Evolutionary conservation across 2,113 vertebrate species (phyloP), one percentile per base, ranked within the genome.

Genomic region (Aegypius monachus): DNA sequence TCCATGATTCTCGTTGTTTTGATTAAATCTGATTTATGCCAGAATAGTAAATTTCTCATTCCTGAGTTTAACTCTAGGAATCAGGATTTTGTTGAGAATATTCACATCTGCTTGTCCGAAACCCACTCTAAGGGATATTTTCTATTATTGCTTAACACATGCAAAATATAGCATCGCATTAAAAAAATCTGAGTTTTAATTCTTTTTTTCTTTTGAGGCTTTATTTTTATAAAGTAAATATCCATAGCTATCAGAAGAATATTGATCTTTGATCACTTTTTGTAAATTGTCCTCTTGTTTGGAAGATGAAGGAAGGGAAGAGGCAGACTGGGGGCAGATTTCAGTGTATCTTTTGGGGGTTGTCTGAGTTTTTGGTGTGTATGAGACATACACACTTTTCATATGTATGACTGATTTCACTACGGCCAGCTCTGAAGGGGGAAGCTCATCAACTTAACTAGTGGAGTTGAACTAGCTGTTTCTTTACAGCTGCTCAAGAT

Each of bases 321-420:
- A 40, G 36, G 38, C 34, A 62, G 42, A 22, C 4, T 66, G 9
- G 40, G 70, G 3, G 5, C 9, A 89, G 20, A 31, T 78, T 67
- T 71, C n/a, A 25, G 14, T 43, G 14, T 40, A 14, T 58, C 36
- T 70, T 73, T 62, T 34, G 61, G 13, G 21, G 4, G 2, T 55
- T 47, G 56, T 31, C 53, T 53, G 42, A 38, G 9, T 66, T 50
- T 50, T 50, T 50, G 48, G 48, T 50, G 22, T 50, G 48, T 50
- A 50, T 50, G 48, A 25, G 48, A 25, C 48, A 25, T 50, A 50
- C 48, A 25, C 22, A 2, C 34, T 59, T 45, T 53, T 74, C 2
- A 0, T 34, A 2, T 7, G 1, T 26, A 1, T 50, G 19, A 16
- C 22, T 90, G 74, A 22, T 73, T 65, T 72, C 58, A 40, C 12